Evolutionary conservation across 2,888 invertebrate species (phyloP), one percentile per base, ranked within the genome.

Genomic region (Cheiracanthium punctorium): DNA sequence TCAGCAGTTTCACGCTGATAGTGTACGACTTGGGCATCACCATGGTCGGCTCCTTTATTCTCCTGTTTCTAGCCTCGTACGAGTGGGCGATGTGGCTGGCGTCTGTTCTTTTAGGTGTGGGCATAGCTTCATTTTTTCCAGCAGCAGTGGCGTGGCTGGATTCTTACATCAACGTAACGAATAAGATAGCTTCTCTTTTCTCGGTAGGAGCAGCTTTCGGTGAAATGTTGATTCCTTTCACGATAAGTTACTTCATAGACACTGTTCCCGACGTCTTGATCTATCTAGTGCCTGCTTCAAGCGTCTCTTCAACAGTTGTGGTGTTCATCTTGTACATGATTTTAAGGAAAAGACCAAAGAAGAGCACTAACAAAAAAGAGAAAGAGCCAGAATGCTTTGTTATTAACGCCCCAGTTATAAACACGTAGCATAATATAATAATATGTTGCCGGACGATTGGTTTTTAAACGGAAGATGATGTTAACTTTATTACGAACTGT

Each of bases 41-140:
- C 58, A 82, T 91, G 1, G 73, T 91, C 0, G 92, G 91, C 10
- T 90, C 91, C 0, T 80, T 91, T 1, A 88, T 92, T 12, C 89
- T 92, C 8, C 84, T 89, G 7, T 89, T 91, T 72, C 90, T 90
- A 29, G 87, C 89, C 8, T 82, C 88, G 12, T 81, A 89, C 4
- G 90, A 91, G 37, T 89, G 90, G 29, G 87, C 91, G 24, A 82
- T 93, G 52, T 92, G 92, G 92, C 82, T 91, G 17, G 91, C 92
- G 12, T 91, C 92, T 1, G 89, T 91, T 4, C 86, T 91, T 1
- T 89, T 93, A 14, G 92, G 92, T 4, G 89, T 92, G 1, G 92
- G 93, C 24, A 90, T 92, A 90, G 92, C 92, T 0, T 92, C 92
- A 8, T 91, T 92, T 8, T 92, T 93, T 85, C 92, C 93, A 8